Conservation (phyloP, 2,888 invertebrate genomes). For the Amphipoea lucens region DNA sequence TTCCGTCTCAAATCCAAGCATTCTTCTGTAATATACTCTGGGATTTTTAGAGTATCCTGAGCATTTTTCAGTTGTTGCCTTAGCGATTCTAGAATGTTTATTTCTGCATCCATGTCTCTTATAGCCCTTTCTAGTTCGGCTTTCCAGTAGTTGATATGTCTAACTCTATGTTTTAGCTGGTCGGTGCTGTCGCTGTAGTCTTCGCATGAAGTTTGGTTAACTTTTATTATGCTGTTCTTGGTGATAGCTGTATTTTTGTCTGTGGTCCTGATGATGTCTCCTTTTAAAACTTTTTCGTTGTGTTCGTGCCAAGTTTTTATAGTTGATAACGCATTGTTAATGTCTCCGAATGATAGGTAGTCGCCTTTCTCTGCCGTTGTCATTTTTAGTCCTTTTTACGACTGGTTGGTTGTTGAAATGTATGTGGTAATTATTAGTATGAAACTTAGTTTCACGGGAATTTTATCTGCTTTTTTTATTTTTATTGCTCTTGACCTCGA, state of each 20-base stretch:
- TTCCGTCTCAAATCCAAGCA: constrained; percentile 92
- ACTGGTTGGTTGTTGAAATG: background rate
- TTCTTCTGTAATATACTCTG: constrained; percentile 90
- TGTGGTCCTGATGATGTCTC: constrained; percentile 84
- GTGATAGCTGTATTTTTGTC: constrained; percentile 85
- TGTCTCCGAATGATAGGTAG: constrained; percentile 81
- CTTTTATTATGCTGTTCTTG: constrained; percentile 86
- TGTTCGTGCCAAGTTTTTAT: constrained; percentile 84
- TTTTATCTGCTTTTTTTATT: background rate
- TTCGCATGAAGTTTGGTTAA: constrained; percentile 84
- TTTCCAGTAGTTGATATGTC: constrained; percentile 88
- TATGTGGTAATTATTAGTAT: background rate
- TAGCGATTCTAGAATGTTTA: constrained; percentile 79
- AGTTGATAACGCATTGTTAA: constrained; percentile 79
- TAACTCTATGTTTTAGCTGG: constrained; percentile 81
- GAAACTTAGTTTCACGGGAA: background rate
- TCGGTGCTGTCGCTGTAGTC: constrained; percentile 85
- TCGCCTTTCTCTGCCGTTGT: constrained; percentile 80
- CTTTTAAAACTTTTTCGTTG: constrained; percentile 82
- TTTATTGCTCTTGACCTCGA: no score
- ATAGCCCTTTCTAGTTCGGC: constrained; percentile 85
- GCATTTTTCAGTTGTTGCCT: constrained; percentile 87
- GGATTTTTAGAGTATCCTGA: constrained; percentile 81
- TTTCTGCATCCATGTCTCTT: constrained; percentile 84
- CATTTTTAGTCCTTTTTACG: constrained; percentile 66